Evolutionary conservation across 2,888 invertebrate genomes (phyloP).

Genomic region (Dromius quadrimaculatus): DNA sequence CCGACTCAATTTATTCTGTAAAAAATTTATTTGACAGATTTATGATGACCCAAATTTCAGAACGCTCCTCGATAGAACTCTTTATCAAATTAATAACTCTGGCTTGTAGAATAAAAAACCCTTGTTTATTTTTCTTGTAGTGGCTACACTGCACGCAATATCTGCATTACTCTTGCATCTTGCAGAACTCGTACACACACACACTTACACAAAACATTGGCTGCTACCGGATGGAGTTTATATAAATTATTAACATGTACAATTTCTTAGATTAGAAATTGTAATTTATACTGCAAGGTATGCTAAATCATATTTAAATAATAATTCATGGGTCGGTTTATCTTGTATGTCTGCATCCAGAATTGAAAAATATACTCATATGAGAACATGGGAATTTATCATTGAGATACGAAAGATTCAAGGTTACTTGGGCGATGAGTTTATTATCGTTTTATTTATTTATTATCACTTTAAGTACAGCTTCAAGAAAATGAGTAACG

Average conservation of each 20-base stretch:
- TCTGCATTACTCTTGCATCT: constrained; percentile 23
- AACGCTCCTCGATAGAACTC: too few relatives aligned
- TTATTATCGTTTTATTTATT: too few relatives aligned
- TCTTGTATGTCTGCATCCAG: constrained; percentile 31
- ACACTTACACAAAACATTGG: background rate
- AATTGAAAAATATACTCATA: constrained; percentile 29
- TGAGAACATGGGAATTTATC: constrained; percentile 36
- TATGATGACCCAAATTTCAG: too few relatives aligned
- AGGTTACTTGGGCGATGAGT: constrained; percentile 15
- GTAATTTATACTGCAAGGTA: constrained; percentile 45
- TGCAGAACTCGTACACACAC: constrained; percentile 8
- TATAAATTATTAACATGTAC: constrained; percentile 50
- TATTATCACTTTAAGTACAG: too few relatives aligned
- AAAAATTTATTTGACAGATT: too few relatives aligned
- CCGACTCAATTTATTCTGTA: too few relatives aligned
- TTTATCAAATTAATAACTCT: constrained; percentile 22
- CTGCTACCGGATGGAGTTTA: constrained; percentile 47
- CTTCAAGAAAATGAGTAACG: too few relatives aligned
- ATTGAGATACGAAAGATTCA: constrained; percentile 8
- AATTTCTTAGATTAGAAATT: constrained; percentile 49
- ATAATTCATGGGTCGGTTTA: constrained; percentile 47
- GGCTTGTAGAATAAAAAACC: constrained; percentile 4
- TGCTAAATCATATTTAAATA: constrained; percentile 50
- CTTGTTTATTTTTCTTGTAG: constrained; percentile 26
- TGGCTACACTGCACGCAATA: constrained; percentile 26